Base-by-base conservation (phyloP, 2,888 invertebrate genomes). In the Sussaba pulchella region DNA sequence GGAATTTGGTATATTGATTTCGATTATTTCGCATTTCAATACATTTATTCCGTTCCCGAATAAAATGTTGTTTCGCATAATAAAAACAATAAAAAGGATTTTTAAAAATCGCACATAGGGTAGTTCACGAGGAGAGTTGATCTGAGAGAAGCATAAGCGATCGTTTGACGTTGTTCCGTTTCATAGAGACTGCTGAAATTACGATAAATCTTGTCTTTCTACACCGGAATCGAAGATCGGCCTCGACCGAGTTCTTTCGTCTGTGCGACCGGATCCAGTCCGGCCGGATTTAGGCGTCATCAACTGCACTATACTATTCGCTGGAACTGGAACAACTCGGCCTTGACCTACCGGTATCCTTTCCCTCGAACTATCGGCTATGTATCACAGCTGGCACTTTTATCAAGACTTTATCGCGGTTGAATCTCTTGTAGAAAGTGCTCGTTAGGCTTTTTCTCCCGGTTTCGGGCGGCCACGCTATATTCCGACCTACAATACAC, bases 301-400 rank as follows among this genome's bases (percentile, higher is more conserved):
- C n/a, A n/a, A n/a, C n/a, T 71, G 41, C 50, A 52, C 59, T 45
- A 54, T 21, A 66, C 57, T 64, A 52, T 66, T 80, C 45, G 36
- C 36, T 36, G 12, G 10, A 80, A 76, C 52, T 72, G 61, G 75
- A 72, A 21, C 71, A 50, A 19, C 31, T 14, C 50, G 31, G 71
- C 80, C 80, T 72, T 80, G 80, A 80, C 80, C 80, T 26, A 43
- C 26, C 31, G 19, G 47, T 45, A 78, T 73, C 59, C 78, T 52
- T 47, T 63, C 10, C 24, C 52, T 64, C 4, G 47, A 57, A 45
- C n/a, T 39, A 31, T 66, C 52, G 50, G 43, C 41, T 17, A n/a
- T 59, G 39, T 54, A 45, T 8, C 17, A 19, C 21, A 17, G 26
- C 36, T 36, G 10, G 45, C 36, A 24, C 66, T 39, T 79, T 79